Evolutionary conservation across 2,888 invertebrate genomes (phyloP).

Genomic region (Cynaeus angustus): DNA sequence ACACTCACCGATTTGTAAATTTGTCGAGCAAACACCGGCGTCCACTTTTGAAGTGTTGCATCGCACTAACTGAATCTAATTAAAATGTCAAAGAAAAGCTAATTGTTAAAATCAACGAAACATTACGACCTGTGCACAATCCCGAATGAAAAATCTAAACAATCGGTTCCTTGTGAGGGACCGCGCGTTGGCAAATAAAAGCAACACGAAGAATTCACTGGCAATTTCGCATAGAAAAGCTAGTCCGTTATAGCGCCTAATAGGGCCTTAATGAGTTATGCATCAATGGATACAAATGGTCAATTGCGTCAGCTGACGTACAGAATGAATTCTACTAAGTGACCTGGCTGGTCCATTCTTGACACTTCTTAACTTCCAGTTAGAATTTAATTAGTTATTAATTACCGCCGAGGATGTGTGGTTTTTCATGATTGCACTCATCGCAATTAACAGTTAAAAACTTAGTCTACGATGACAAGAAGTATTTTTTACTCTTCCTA

Average conservation of each 20-base stretch:
- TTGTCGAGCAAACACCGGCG: conserved; percentile 12
- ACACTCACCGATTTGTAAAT: conserved; percentile 15
- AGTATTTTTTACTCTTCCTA: too few relatives aligned
- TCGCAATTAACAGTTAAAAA: too few relatives aligned
- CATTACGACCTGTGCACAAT: conserved; percentile 40
- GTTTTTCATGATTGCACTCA: not conserved
- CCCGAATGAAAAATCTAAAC: conserved; percentile 45
- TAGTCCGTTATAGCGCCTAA: conserved; percentile 51
- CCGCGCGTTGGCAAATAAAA: conserved; percentile 48
- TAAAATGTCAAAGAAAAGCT: conserved; percentile 46
- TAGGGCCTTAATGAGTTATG: conserved; percentile 53
- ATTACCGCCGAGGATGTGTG: conserved; percentile 21
- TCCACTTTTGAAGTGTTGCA: conserved; percentile 33
- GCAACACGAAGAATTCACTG: conserved; percentile 44
- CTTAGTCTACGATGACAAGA: too few relatives aligned
- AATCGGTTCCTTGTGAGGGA: conserved; percentile 44
- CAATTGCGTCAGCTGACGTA: conserved; percentile 50
- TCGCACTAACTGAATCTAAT: conserved; percentile 41
- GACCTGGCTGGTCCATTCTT: conserved; percentile 45
- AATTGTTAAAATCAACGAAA: conserved; percentile 49
- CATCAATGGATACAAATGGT: conserved; percentile 51
- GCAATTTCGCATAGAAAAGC: conserved; percentile 52
- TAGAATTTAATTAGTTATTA: conserved; percentile 53
- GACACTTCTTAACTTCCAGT: conserved; percentile 45
- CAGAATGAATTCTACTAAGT: conserved; percentile 42